These are phyloP conservation scores for Dolichoris vasculosae DNA, from an alignment of 1,140 invertebrate genomes.

Conservation along the genomic window DNA sequence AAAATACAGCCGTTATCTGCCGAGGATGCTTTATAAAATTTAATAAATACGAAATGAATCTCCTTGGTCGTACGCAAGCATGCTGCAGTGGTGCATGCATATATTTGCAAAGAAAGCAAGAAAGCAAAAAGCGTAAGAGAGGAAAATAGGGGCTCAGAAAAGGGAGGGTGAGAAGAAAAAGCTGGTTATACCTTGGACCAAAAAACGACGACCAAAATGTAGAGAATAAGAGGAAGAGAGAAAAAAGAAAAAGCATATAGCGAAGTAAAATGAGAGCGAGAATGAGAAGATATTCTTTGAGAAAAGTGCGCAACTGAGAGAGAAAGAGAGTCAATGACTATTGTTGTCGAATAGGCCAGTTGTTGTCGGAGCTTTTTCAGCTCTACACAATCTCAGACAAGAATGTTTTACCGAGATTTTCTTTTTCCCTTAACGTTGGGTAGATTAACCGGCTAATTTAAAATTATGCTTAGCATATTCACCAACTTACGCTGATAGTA, in stretches of 20 bases:
- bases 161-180: neutral
- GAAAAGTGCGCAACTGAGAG: neutral
- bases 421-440: neutral
- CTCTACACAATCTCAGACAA: slow-evolving; percentile 34
- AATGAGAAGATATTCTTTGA: neutral
- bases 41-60: slow-evolving; percentile 75
- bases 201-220: slow-evolving; percentile 32
- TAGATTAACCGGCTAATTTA: slow-evolving; percentile 39
- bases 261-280: neutral
- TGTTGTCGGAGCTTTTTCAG: slow-evolving; percentile 42
- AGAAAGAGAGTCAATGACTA: neutral
- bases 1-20: slow-evolving; percentile 69
- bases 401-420: slow-evolving; percentile 40
- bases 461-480: slow-evolving; percentile 43
- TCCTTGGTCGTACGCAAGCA: slow-evolving; percentile 51
- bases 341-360: slow-evolving; percentile 40
- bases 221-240: neutral
- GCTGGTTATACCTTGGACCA: slow-evolving; percentile 19
- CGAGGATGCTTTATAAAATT: slow-evolving; percentile 72
- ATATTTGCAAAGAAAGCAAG: neutral
- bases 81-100: neutral
- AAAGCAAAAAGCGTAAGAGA: neutral
- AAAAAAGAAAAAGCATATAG: neutral
- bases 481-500: neutral
- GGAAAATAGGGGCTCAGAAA: neutral